Evolutionary conservation across 1,140 invertebrate genomes (phyloP).

Genomic region (Drosophila ogumai): DNA sequence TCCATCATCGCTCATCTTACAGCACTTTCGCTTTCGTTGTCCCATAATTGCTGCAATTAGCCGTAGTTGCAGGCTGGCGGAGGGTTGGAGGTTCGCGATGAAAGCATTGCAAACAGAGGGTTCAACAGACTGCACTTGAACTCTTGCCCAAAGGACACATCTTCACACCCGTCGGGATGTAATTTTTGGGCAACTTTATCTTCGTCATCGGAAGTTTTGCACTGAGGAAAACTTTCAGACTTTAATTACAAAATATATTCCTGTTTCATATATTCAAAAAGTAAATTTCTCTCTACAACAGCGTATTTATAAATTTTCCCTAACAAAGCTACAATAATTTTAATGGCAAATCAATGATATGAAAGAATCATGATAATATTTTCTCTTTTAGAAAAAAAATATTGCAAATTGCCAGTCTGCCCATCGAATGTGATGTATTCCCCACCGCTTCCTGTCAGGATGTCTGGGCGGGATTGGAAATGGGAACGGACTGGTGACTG

Average conservation of each 20-base stretch:
- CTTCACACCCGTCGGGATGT: not conserved
- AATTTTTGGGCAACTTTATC: conserved; percentile 35
- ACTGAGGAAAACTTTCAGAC: not conserved
- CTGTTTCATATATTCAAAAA: not conserved
- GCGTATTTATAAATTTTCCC: too few species aligned
- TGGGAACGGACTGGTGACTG: not conserved
- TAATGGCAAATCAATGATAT: conserved; percentile 4
- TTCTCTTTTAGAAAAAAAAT: conserved; percentile 2
- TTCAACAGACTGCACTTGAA: conserved; percentile 76
- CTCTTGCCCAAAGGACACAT: conserved; percentile 31
- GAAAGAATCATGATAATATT: not conserved
- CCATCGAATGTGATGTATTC: conserved; percentile 60
- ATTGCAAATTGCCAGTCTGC: conserved; percentile 18
- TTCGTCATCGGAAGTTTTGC: conserved; percentile 17
- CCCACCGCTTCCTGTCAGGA: conserved; percentile 56
- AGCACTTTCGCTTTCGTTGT: conserved; percentile 63
- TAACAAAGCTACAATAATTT: not conserved
- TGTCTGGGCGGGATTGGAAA: conserved; percentile 32
- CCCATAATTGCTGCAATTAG: conserved; percentile 63
- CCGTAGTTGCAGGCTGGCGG: conserved; percentile 32
- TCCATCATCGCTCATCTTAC: conserved; percentile 74
- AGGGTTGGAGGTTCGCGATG: conserved; percentile 16
- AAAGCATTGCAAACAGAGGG: conserved; percentile 62
- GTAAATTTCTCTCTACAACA: not conserved
- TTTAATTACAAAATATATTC: not conserved